Base-by-base conservation (phyloP, 2,888 invertebrate species). In the Lathronympha strigana region DNA sequence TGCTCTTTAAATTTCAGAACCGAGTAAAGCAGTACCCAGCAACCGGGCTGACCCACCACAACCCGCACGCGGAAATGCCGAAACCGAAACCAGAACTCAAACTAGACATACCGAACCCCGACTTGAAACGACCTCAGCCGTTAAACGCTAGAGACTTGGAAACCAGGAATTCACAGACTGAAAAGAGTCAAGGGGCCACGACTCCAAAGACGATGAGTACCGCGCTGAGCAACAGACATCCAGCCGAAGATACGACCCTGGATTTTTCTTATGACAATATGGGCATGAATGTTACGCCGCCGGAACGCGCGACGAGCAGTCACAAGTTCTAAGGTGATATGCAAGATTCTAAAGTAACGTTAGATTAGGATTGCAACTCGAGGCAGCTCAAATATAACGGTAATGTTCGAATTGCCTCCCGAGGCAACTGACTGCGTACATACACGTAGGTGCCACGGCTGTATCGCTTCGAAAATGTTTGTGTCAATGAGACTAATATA, bases 261-360 rank as follows among this genome's bases (percentile, higher is more conserved):
- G 96, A 96, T 74, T 96, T 95, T 74, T 95, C 95, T 0, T 96
- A 96, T 77, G 96, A 96, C 75, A 96, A 96, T 83, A 95, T 95
- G 77, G 96, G 94, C 0, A 94, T 96, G 94, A 94, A 94, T 13
- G 94, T 95, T 68, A 95, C 95, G 0, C 94, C 94, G 2, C 94
- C 94, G 0, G 88, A 88, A 57, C 87, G 87, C 50, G 76, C 84
- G 0, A 82, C 85, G 0, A 71, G 82, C 6, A 86, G 82, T 67
- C 88, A 89, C 69, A 88, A 86, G 66, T 89, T 91, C 79, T 90
- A 82, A 90, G 79, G 67, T 23, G n/a, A n/a, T n/a, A n/a, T n/a
- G n/a, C n/a, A n/a, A n/a, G n/a, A n/a, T n/a, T n/a, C n/a, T n/a
- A n/a, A n/a, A n/a, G n/a, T n/a, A n/a, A n/a, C n/a, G n/a, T n/a